Evolutionary conservation across 23 tunicate genomes (phyloP).

Genomic region (Trididemnum miniatum): DNA sequence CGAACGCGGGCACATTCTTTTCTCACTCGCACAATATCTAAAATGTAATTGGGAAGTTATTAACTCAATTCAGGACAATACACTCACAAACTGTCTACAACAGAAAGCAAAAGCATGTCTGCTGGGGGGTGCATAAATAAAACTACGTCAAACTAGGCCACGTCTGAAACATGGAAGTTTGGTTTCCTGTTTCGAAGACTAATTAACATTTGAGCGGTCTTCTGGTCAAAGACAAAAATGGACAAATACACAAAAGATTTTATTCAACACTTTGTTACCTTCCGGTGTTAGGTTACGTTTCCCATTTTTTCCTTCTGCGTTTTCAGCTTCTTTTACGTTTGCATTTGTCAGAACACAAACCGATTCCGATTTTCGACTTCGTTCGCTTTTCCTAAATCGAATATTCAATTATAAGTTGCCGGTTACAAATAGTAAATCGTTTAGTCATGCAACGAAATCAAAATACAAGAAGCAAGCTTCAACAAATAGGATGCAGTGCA

Average conservation of each 20-base stretch:
- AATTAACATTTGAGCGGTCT: too few species aligned
- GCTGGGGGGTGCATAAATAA: too few species aligned
- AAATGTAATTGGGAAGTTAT: too few species aligned
- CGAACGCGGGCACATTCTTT: constrained; percentile 81
- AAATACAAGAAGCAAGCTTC: not conserved
- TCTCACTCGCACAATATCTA: not conserved
- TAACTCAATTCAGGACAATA: too few species aligned
- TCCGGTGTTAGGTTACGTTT: not conserved
- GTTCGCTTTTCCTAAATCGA: constrained; percentile 16
- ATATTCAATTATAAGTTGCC: not conserved
- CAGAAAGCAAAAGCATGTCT: too few species aligned
- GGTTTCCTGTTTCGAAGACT: too few species aligned
- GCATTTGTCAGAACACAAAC: not conserved
- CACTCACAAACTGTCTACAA: too few species aligned
- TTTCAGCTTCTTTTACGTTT: not conserved
- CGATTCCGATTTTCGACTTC: not conserved
- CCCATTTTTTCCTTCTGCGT: not conserved
- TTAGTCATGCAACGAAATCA: not conserved
- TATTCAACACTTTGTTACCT: too few species aligned
- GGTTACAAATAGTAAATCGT: not conserved
- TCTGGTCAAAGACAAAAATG: too few species aligned
- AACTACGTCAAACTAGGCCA: too few species aligned
- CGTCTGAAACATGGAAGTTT: too few species aligned
- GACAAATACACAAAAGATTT: too few species aligned
- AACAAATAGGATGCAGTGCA: not conserved